Conservation (phyloP, 1,140 invertebrate genomes). For the Drosophila funebris region DNA sequence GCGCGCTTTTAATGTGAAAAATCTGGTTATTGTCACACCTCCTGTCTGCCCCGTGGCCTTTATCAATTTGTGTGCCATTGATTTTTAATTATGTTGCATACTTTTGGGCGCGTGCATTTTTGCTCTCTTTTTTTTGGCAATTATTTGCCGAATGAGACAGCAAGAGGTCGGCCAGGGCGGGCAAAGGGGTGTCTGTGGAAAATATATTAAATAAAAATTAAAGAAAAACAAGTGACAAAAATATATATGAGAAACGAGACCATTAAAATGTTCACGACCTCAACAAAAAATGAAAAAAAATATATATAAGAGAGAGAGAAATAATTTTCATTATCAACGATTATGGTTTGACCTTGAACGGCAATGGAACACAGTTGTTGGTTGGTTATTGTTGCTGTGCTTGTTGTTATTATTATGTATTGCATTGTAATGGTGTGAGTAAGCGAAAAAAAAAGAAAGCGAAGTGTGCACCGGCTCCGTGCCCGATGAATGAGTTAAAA, state of each 20-base stretch:
- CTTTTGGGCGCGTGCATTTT: slow-evolving; percentile 51
- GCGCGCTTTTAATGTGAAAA: slow-evolving; percentile 70
- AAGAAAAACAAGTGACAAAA: slow-evolving; percentile 79
- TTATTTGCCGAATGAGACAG: slow-evolving; percentile 66
- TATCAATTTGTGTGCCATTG: slow-evolving; percentile 82
- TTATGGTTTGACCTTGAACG: slow-evolving; percentile 81
- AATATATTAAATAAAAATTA: slow-evolving; percentile 80
- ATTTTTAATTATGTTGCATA: slow-evolving; percentile 83
- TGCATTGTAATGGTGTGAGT: slow-evolving; percentile 65
- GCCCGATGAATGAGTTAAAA: slow-evolving; percentile 38
- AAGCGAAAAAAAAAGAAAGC: slow-evolving; percentile 54
- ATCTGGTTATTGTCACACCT: slow-evolving; percentile 67
- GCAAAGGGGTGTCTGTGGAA: slow-evolving; percentile 9
- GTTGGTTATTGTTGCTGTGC: slow-evolving; percentile 7
- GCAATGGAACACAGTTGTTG: slow-evolving; percentile 64
- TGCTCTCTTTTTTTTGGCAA: slow-evolving; percentile 50
- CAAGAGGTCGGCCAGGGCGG: not conserved
- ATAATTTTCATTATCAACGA: slow-evolving; percentile 83
- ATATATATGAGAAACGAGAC: slow-evolving; percentile 56
- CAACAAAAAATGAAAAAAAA: slow-evolving; percentile 25
- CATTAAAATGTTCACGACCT: slow-evolving; percentile 42
- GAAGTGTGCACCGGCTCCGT: slow-evolving; percentile 40
- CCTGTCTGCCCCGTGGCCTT: slow-evolving; percentile 26
- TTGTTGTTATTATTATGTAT: slow-evolving; percentile 52
- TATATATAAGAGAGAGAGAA: slow-evolving; percentile 39